Evolutionary conservation across 2,797 vertebrate species (phyloP).

Genomic region (Clamator glandarius): DNA sequence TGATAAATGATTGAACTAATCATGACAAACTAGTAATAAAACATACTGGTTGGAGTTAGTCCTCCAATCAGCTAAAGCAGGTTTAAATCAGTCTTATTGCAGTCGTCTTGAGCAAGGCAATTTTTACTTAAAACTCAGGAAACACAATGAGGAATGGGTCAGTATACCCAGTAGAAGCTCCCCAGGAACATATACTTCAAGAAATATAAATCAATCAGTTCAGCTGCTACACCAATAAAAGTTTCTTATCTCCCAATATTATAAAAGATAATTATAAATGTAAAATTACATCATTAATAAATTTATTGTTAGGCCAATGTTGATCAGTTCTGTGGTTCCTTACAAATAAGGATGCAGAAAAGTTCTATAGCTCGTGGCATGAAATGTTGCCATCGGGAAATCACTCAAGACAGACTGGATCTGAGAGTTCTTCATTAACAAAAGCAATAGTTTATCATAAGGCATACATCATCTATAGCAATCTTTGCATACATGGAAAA

Average conservation of each 20-base stretch:
- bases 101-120: background rate
- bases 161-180: background rate
- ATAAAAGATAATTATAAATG: background rate
- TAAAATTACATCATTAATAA: background rate
- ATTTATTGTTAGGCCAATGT: background rate
- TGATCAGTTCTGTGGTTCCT: background rate
- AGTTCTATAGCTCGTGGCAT: background rate
- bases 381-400: background rate
- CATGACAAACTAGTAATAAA: background rate
- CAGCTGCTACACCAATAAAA: background rate
- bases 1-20: background rate
- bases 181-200: background rate
- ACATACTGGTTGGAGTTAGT: background rate
- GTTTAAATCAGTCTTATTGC: background rate
- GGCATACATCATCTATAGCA: background rate
- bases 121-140: background rate
- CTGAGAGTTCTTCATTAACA: background rate
- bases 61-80: background rate
- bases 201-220: background rate
- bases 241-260: background rate
- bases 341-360: background rate
- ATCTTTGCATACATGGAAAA: background rate
- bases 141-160: background rate
- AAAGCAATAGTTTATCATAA: background rate
- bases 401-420: background rate